Evolutionary conservation across 2,888 invertebrate species (phyloP), one percentile per base, ranked within the genome.

Genomic region (Byasa hedistus): DNA sequence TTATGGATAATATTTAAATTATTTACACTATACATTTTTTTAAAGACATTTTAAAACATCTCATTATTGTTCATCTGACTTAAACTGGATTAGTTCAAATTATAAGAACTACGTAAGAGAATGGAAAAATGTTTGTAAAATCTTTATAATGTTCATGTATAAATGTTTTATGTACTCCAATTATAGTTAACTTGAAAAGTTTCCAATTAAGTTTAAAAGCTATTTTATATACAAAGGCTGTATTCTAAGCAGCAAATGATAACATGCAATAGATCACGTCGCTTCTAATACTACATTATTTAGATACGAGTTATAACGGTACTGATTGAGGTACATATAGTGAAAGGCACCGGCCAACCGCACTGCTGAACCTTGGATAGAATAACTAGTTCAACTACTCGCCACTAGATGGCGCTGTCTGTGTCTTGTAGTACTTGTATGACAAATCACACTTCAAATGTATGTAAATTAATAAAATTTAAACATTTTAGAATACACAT

Each of bases 371-470:
- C 63, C 69, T 55, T 64, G 59, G 48, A 23, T 55, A 22, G 59
- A 67, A 61, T 48, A 54, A 67, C 48, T 51, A 36, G 39, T 66
- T 23, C 52, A 32, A 55, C 70, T 70, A 70, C 68, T 70, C 68
- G 57, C 7, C 36, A 54, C 59, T 58, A 69, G 89, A 86, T 89
- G 89, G 86, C 89, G 86, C 57, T 77, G 79, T 51, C 15, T 48
- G 56, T 63, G 60, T 44, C 27, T 48, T 57, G 48, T 23, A 44
- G 22, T 39, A 44, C 44, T n/a, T 3, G 39, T 7, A 39, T 17
- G 4, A 17, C 15, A 44, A 15, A 44, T 17, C 44, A 17, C 3
- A 4, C 4, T 4, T 17, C 3, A 17, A 19, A 17, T 19, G 19
- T 44, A 4, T 19, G 4, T 36, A 36, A 7, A 36, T 44, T 44